Conservation (phyloP, 2,797 vertebrate species). For the Salmo trutta region DNA sequence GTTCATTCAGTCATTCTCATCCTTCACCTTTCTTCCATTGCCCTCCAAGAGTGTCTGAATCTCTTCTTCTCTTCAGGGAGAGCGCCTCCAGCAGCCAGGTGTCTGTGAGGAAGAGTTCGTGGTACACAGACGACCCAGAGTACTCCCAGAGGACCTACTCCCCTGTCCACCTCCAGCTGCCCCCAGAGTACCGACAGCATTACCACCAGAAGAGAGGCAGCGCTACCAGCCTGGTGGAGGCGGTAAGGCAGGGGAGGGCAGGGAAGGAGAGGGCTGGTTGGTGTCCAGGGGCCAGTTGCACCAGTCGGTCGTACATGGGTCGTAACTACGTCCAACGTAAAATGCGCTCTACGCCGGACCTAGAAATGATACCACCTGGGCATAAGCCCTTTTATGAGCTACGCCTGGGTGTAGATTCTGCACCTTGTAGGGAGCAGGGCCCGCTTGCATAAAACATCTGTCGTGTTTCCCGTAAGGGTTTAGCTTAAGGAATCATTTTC, state of each 20-base stretch:
- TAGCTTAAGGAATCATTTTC: too few species aligned
- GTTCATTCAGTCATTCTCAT: background rate
- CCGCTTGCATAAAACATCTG: too few species aligned
- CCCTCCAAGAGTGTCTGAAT: background rate
- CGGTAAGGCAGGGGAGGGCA: conserved; percentile 78
- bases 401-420: too few species aligned
- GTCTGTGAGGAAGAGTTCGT: conserved; percentile 91
- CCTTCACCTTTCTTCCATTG: background rate
- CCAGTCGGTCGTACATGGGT: too few species aligned
- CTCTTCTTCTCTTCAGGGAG: conserved; percentile 71
- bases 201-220: conserved; percentile 88
- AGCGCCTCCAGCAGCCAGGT: conserved; percentile 87
- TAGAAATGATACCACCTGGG: too few species aligned
- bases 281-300: too few species aligned
- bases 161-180: conserved; percentile 90
- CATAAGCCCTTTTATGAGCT: too few species aligned
- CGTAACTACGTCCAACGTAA: too few species aligned
- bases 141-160: conserved; percentile 90
- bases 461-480: too few species aligned
- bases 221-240: conserved; percentile 95
- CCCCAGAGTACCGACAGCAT: conserved; percentile 88
- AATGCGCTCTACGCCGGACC: too few species aligned
- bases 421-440: too few species aligned
- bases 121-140: conserved; percentile 95
- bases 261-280: background rate